Base-by-base conservation (phyloP, 2,888 invertebrate genomes). In the Micropterix aruncella region DNA sequence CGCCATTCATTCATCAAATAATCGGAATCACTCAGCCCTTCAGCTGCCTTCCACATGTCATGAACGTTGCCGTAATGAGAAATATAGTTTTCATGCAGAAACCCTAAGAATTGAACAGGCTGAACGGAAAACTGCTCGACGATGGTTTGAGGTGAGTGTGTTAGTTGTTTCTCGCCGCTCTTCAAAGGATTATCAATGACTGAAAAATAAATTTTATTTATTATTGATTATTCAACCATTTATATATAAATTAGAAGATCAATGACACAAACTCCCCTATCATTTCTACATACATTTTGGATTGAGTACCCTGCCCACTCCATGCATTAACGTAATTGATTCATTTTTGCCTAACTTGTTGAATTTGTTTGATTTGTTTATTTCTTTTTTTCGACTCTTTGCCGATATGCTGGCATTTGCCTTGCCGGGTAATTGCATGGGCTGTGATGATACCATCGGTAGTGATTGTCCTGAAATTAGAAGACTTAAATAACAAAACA, bases 41-140 rank as follows among this genome's bases (percentile, higher is more conserved):
- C 73, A 0, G 79, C 65, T 2, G 83, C 83, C 44, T 63, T 60
- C 16, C 69, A 66, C 1, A 73, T 66, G 52, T 82, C 75, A 27
- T 80, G 75, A 16, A 87, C 72, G 44, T 72, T 69, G 1, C 75
- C 70, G 56, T 82, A 83, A 55, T 88, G 87, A 3, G 77, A 72
- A 17, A 83, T 58, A 61, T 83, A 86, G 63, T 88, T 87, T 54
- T 85, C 80, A 57, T 80, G 77, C 16, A 87, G 60, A 54, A 87
- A 84, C 46, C 74, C 72, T 0, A 79, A 63, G 58, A 84, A 83
- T 40, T 73, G 75, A 45, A 62, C 71, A 0, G 85, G 79, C 53
- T 83, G 80, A 3, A 76, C 74, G 39, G 71, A 60, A 56, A 87
- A 84, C 52, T 77, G 76, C 46, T 79, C 76, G 3, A 82, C 74